Evolutionary conservation across 2,888 invertebrate genomes (phyloP).

Genomic region (Steromphala cineraria): DNA sequence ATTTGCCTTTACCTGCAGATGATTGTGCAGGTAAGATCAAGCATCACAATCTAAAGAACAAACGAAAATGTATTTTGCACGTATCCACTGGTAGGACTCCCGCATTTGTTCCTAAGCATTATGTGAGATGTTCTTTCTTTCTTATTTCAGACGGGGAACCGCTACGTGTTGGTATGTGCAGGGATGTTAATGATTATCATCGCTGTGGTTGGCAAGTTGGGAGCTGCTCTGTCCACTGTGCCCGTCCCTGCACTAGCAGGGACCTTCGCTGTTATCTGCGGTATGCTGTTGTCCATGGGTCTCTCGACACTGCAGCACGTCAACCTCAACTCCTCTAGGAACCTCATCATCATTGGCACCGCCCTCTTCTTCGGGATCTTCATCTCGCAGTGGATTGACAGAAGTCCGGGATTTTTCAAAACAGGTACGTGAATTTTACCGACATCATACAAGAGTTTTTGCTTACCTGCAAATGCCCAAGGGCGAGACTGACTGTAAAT

Average conservation of each 20-base stretch:
- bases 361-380: not conserved
- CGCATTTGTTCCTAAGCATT: too few relatives aligned
- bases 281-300: not conserved
- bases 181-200: conserved; percentile 35
- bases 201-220: conserved; percentile 39
- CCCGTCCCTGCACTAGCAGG: conserved; percentile 38
- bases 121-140: too few relatives aligned
- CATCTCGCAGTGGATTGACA: not conserved
- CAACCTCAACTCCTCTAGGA: not conserved
- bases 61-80: too few relatives aligned
- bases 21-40: too few relatives aligned
- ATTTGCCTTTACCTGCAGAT: too few relatives aligned
- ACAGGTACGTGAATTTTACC: not conserved
- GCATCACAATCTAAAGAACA: too few relatives aligned
- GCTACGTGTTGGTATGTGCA: not conserved
- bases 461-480: too few relatives aligned
- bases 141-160: not conserved
- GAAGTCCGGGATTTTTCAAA: not conserved
- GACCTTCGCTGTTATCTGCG: not conserved
- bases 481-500: too few relatives aligned
- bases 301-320: not conserved
- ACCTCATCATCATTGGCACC: not conserved
- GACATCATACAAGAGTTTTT: too few relatives aligned
- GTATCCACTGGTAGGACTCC: too few relatives aligned
- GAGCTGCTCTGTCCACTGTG: conserved; percentile 42